A percentile compares a stretch with the other conserved stretches of the same genome.
Evolutionary conservation across 2,888 invertebrate species (phyloP).

Genomic region (Ypsolopha scabrella): DNA sequence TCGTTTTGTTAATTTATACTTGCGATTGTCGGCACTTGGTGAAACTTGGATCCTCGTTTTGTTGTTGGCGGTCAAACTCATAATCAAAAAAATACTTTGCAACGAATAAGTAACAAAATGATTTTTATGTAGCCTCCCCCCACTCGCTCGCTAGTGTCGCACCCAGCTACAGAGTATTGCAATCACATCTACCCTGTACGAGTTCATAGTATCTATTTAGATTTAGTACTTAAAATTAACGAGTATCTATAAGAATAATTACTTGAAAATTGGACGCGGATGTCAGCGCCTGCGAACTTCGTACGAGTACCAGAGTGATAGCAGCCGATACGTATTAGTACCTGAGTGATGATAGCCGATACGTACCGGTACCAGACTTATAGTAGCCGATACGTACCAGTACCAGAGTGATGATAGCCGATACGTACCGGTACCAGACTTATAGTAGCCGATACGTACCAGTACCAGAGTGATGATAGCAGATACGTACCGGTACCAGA

Average conservation of each 20-base stretch:
- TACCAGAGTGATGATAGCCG: conserved; percentile 14
- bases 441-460: conserved; percentile 25
- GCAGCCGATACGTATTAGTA: no score
- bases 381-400: conserved; percentile 23
- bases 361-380: conserved; percentile 11
- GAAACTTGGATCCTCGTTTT: no score
- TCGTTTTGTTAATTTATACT: no score
- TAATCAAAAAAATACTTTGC: background rate
- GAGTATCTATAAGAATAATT: conserved; percentile 51
- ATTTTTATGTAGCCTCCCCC: background rate
- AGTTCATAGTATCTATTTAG: conserved; percentile 60
- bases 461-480: no score
- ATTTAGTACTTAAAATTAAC: conserved; percentile 47
- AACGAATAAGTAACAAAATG: background rate
- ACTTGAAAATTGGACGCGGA: conserved; percentile 30
- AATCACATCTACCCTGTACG: conserved; percentile 68
- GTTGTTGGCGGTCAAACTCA: no score
- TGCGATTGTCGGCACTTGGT: no score
- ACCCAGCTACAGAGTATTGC: conserved; percentile 61
- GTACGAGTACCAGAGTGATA: background rate
- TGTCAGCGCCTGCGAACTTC: conserved; percentile 37
- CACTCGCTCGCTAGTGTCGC: conserved; percentile 30
- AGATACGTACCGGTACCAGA: no score
- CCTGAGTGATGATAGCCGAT: no score
- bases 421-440: conserved; percentile 14